Evolutionary conservation across 2,797 vertebrate species (phyloP).

Genomic region (Distichodus sexfasciatus): DNA sequence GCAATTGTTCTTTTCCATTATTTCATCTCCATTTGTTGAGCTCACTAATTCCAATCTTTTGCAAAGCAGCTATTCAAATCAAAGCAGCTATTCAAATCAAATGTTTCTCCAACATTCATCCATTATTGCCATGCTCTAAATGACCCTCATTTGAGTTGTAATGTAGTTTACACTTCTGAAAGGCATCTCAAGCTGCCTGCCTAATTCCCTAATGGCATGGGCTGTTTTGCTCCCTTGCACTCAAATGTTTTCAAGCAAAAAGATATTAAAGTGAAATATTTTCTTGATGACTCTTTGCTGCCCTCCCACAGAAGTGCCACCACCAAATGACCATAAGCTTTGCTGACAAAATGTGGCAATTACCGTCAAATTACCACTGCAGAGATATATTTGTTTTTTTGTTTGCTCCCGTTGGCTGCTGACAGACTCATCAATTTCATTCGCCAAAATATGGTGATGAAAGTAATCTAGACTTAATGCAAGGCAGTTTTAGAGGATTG

Average conservation of each 20-base stretch:
- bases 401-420: neutral
- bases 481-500: neutral
- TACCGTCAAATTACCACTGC: constrained; percentile 3
- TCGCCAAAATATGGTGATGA: neutral
- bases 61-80: neutral
- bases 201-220: neutral
- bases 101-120: neutral
- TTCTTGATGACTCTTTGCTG: neutral
- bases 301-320: neutral
- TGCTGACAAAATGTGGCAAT: constrained; percentile 2
- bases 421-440: neutral
- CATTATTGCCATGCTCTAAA: neutral
- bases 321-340: neutral
- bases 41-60: neutral
- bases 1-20: neutral
- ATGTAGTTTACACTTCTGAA: neutral
- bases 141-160: neutral
- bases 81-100: neutral
- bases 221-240: too few relatives aligned
- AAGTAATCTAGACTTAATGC: constrained; percentile 7
- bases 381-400: constrained; percentile 6
- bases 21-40: neutral
- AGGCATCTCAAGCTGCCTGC: neutral
- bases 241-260: neutral
- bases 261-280: constrained; percentile 4